Percentiles rank a stretch among this genome's conserved stretches.
Evolutionary conservation across 2,888 invertebrate species (phyloP).

Genomic region (Ctena decussata): DNA sequence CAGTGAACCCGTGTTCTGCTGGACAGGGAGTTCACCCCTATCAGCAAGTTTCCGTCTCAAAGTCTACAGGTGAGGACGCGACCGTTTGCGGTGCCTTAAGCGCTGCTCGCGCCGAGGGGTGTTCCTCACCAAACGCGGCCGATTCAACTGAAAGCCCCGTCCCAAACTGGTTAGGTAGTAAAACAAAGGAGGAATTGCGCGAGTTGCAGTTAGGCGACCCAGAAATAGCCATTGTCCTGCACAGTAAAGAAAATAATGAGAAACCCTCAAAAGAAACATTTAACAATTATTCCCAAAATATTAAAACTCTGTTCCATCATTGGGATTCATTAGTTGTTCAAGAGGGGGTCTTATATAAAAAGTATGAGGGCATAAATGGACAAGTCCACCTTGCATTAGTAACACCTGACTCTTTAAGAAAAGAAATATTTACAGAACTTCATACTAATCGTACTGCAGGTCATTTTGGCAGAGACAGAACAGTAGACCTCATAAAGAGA

Average conservation of each 20-base stretch:
- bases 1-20: neutral
- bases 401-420: slow-evolving; percentile 29
- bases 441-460: slow-evolving; percentile 45
- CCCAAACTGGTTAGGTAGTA: slow-evolving; percentile 20
- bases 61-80: neutral
- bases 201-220: slow-evolving; percentile 8
- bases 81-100: neutral
- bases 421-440: slow-evolving; percentile 39
- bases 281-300: neutral
- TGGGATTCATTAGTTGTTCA: slow-evolving; percentile 37
- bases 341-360: slow-evolving; percentile 36
- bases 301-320: slow-evolving; percentile 27
- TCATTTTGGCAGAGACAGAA: slow-evolving; percentile 59
- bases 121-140: neutral
- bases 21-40: neutral
- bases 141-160: slow-evolving; percentile 13
- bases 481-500: slow-evolving; percentile 29
- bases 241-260: slow-evolving; percentile 16
- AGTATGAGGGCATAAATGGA: neutral
- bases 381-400: slow-evolving; percentile 27
- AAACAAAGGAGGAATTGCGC: slow-evolving; percentile 19
- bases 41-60: neutral
- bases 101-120: neutral
- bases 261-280: slow-evolving; percentile 33
- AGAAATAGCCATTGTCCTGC: slow-evolving; percentile 15